Evolutionary conservation across 2,113 vertebrate species (phyloP).

Genomic region (Catagonus wagneri): DNA sequence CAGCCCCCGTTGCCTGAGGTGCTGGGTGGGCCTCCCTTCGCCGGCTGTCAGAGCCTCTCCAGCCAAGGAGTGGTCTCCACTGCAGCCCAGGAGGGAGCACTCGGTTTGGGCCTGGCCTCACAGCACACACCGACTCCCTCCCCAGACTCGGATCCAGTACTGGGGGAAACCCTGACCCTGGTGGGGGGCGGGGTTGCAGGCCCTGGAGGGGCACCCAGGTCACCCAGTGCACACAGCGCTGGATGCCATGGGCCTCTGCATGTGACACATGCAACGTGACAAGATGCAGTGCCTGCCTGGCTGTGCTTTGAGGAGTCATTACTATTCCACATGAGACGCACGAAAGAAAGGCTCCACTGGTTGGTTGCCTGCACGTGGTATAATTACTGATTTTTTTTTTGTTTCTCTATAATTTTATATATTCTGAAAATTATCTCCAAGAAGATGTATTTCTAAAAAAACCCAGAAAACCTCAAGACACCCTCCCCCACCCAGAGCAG

Average conservation of each 20-base stretch:
- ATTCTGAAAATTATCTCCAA: slow-evolving; percentile 22
- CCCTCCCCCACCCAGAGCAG: rapidly evolving
- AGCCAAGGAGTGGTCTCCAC: rapidly evolving
- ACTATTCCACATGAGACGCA: background rate
- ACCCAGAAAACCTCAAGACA: background rate
- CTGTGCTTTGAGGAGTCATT: background rate
- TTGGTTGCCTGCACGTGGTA: background rate
- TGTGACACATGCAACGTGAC: background rate
- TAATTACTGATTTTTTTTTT: background rate
- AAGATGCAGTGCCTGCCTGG: background rate
- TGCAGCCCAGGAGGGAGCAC: background rate
- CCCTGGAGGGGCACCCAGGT: background rate
- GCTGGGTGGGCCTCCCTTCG: background rate
- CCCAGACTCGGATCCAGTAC: too few relatives aligned
- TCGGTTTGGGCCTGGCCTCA: too few relatives aligned
- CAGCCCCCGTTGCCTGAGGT: background rate
- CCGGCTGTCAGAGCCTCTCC: rapidly evolving
- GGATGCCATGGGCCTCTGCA: rapidly evolving
- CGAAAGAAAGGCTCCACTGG: background rate
- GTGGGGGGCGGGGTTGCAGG: background rate
- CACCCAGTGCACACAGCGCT: rapidly evolving
- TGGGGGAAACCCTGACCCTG: background rate
- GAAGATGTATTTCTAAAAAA: background rate
- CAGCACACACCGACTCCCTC: too few relatives aligned
- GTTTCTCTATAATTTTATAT: background rate